Evolutionary conservation across 2,888 invertebrate genomes (phyloP).

Genomic region (Acrobasis suavella): DNA sequence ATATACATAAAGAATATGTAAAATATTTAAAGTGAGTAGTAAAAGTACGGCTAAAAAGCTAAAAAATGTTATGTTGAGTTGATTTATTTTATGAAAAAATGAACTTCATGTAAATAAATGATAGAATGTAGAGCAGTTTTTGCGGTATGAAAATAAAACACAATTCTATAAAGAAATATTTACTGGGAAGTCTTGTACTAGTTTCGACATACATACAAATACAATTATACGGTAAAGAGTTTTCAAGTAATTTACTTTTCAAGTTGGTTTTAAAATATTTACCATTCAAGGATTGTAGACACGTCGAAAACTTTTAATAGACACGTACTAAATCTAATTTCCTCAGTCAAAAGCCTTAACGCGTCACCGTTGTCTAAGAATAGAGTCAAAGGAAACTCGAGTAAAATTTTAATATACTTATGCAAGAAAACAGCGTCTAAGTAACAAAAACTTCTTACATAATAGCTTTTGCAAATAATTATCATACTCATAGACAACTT

Average conservation of each 20-base stretch:
- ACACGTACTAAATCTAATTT: background rate
- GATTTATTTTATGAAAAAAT: too few relatives aligned
- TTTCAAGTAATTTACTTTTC: background rate
- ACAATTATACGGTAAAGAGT: too few relatives aligned
- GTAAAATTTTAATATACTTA: conserved; percentile 4
- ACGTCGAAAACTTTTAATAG: background rate
- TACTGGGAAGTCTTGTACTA: too few relatives aligned
- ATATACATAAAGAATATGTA: too few relatives aligned
- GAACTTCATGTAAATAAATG: too few relatives aligned
- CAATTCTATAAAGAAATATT: too few relatives aligned
- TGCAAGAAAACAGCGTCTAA: conserved; percentile 1
- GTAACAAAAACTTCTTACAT: conserved; percentile 7
- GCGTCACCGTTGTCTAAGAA: background rate
- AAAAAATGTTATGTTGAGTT: too few relatives aligned
- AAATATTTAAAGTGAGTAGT: too few relatives aligned
- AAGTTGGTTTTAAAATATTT: background rate
- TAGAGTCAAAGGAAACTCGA: background rate
- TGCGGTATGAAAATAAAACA: too few relatives aligned
- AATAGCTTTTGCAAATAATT: conserved; percentile 16
- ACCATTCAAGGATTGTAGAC: background rate
- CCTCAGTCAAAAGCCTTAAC: background rate
- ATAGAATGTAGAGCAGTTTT: too few relatives aligned
- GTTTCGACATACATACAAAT: too few relatives aligned
- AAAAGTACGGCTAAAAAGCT: too few relatives aligned
- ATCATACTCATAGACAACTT: conserved; percentile 14